Percentiles rank a stretch among this genome's conserved stretches.
Evolutionary conservation across 2,797 vertebrate species (phyloP).

Genomic region (Ptychadena robeensis): DNA sequence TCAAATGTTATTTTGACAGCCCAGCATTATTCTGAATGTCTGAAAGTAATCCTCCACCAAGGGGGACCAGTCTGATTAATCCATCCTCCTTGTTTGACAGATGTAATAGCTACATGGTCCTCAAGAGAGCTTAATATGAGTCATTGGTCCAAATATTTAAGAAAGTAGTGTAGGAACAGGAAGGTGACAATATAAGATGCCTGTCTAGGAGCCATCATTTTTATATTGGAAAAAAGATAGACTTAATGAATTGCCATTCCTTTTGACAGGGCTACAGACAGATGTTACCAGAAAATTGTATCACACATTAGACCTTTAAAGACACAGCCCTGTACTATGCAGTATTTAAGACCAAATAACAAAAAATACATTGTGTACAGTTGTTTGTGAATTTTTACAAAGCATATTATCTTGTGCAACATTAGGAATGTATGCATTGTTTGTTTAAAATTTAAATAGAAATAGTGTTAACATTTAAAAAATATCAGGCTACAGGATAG

Average conservation of each 20-base stretch:
- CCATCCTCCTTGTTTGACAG: slow-evolving; percentile 61
- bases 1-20: slow-evolving; percentile 59
- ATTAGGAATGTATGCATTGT: neutral
- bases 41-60: slow-evolving; percentile 59
- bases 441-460: too few species aligned
- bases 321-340: neutral
- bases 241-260: slow-evolving; percentile 49
- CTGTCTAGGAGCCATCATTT: slow-evolving; percentile 36
- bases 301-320: neutral
- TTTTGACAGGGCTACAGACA: slow-evolving; percentile 35
- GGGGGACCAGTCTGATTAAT: slow-evolving; percentile 57
- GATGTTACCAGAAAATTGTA: neutral
- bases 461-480: too few species aligned
- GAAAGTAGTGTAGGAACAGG: slow-evolving; percentile 39
- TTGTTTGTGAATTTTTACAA: neutral
- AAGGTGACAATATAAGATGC: slow-evolving; percentile 54
- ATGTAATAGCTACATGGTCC: slow-evolving; percentile 59
- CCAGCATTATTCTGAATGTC: slow-evolving; percentile 47
- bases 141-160: slow-evolving; percentile 60
- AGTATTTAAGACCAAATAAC: neutral
- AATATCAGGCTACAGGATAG: too few species aligned
- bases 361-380: neutral
- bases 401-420: neutral
- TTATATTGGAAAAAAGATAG: slow-evolving; percentile 14
- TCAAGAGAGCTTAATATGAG: slow-evolving; percentile 52